These are phyloP conservation scores for Fundulus diaphanus DNA, from an alignment of 2,797 vertebrate genomes.

Conservation along the genomic window DNA sequence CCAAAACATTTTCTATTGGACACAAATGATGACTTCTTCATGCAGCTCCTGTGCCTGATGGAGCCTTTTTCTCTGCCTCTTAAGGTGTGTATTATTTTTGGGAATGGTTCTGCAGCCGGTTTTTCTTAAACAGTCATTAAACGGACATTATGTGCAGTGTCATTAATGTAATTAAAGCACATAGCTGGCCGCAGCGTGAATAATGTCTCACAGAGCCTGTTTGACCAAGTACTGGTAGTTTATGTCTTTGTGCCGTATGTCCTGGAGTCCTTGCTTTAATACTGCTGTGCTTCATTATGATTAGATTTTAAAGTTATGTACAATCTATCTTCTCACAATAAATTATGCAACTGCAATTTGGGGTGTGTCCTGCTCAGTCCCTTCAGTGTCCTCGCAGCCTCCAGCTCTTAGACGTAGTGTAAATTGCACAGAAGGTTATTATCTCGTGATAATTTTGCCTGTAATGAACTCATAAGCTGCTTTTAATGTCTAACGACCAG, in stretches of 20 bases:
- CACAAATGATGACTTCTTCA: not conserved
- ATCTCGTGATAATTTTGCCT: constrained; percentile 55
- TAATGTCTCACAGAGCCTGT: constrained; percentile 2
- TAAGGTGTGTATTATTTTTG: not conserved
- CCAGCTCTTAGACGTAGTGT: constrained; percentile 42
- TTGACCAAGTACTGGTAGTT: constrained; percentile 11
- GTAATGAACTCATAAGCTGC: constrained; percentile 65
- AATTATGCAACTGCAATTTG: constrained; percentile 46
- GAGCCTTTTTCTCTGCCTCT: too few relatives aligned
- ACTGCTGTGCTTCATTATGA: constrained; percentile 34
- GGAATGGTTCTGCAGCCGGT: not conserved
- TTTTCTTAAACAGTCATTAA: constrained; percentile 16
- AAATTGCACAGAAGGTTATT: constrained; percentile 60
- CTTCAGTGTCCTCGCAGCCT: constrained; percentile 39
- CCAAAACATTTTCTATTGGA: too few relatives aligned
- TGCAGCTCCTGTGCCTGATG: not conserved
- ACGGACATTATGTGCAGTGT: constrained; percentile 3
- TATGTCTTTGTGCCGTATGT: constrained; percentile 12
- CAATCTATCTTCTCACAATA: constrained; percentile 29
- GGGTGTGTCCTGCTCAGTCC: constrained; percentile 34
- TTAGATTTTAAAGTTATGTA: constrained; percentile 39
- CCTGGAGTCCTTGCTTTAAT: constrained; percentile 31
- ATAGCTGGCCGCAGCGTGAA: not conserved
- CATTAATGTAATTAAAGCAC: constrained; percentile 16
- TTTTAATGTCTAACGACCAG: constrained; percentile 58